phyloP scores from a whole-genome alignment of 2,797 vertebrate genomes.

The Clamator glandarius region DNA sequence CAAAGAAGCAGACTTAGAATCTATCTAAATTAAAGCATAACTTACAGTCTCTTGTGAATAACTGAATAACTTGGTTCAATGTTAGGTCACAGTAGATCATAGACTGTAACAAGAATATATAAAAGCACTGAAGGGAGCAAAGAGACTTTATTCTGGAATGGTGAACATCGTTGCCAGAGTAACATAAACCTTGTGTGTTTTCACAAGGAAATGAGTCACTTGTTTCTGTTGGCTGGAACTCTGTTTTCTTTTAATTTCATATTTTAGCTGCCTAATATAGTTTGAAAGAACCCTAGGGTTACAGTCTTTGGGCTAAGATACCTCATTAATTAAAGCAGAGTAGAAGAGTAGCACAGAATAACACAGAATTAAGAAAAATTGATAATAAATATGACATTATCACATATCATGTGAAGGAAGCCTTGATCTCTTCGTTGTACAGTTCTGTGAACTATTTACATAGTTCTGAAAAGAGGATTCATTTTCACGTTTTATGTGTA shows the following conservation, averaged over 20 bases:
- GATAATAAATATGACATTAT: constrained; percentile 39
- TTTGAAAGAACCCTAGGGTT: constrained; percentile 75
- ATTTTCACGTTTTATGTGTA: background rate
- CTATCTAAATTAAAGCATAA: constrained; percentile 64
- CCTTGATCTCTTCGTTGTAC: background rate
- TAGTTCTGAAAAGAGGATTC: background rate
- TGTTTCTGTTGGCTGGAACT: constrained; percentile 82
- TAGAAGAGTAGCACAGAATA: constrained; percentile 67
- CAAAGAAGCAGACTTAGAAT: constrained; percentile 38
- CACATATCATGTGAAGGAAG: background rate
- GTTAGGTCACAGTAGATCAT: constrained; percentile 78
- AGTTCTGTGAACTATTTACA: background rate
- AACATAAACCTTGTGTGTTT: constrained; percentile 83
- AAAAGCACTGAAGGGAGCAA: constrained; percentile 73
- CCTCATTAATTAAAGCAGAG: constrained; percentile 77
- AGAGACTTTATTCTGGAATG: constrained; percentile 77
- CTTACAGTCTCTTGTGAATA: constrained; percentile 70
- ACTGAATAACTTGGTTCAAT: constrained; percentile 75
- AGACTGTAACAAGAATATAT: constrained; percentile 76
- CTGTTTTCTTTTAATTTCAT: constrained; percentile 86
- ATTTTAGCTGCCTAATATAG: constrained; percentile 83
- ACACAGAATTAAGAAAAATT: constrained; percentile 59
- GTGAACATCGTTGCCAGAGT: constrained; percentile 80
- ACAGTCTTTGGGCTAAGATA: constrained; percentile 72
- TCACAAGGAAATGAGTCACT: constrained; percentile 86